A percentile compares a stretch with the other conserved stretches of the same genome.
phyloP scores from a whole-genome alignment of 2,113 vertebrate genomes.

The Notiomystis cincta region DNA sequence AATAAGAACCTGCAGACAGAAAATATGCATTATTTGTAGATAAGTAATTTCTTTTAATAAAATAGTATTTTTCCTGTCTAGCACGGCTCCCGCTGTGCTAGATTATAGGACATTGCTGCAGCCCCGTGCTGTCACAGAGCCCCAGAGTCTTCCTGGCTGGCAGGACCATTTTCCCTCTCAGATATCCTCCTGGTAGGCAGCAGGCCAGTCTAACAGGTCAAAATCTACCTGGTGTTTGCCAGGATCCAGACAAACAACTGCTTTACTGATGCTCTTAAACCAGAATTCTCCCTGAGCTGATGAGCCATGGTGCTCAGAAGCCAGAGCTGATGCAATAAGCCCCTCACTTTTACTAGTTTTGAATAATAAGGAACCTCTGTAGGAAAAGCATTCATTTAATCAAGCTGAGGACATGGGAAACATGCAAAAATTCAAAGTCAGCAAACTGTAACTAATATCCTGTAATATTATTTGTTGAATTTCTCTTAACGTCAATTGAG shows the following conservation, averaged over 20 bases:
- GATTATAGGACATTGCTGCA: background rate
- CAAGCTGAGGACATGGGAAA: constrained; percentile 11
- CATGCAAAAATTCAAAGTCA: constrained; percentile 34
- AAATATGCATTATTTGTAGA: background rate
- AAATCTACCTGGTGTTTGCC: background rate
- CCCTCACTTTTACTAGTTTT: background rate
- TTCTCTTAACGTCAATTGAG: constrained; percentile 63
- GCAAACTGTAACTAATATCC: constrained; percentile 64
- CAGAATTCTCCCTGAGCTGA: background rate
- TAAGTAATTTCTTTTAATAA: background rate
- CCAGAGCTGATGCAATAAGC: background rate
- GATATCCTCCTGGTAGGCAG: background rate
- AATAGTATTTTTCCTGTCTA: background rate
- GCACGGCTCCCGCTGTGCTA: rapidly evolving
- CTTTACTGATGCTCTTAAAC: background rate
- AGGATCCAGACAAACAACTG: background rate
- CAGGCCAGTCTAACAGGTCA: background rate
- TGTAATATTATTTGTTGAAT: constrained; percentile 63
- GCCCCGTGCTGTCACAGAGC: background rate
- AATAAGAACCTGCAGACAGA: background rate
- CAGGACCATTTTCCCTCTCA: background rate
- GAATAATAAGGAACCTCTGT: constrained; percentile 33
- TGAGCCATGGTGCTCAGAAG: background rate
- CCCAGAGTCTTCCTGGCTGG: background rate
- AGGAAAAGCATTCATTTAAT: constrained; percentile 39